These are phyloP conservation scores for Oryzias woworae DNA, from an alignment of 2,113 vertebrate species.

Conservation along the genomic window DNA sequence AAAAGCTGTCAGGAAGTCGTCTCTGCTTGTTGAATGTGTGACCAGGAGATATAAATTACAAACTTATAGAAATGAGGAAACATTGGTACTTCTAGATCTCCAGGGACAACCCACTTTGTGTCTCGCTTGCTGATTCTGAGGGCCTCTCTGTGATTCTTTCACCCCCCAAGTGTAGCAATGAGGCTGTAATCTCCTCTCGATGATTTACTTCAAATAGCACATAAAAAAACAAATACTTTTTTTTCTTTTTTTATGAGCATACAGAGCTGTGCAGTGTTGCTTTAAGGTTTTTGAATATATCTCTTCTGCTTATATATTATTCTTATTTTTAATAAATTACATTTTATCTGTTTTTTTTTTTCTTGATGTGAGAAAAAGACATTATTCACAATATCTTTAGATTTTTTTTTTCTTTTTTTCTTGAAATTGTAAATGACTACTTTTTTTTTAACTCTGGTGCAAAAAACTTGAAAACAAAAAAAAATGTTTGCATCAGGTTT, in stretches of 20 bases:
- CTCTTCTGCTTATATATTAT: constrained; percentile 1
- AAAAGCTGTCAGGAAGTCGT: constrained; percentile 72
- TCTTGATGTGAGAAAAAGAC: too few relatives aligned
- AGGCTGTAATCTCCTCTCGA: constrained; percentile 54
- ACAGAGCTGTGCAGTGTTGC: neutral
- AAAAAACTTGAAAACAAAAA: too few relatives aligned
- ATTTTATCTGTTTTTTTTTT: too few relatives aligned
- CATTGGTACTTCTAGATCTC: constrained; percentile 70
- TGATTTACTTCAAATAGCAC: constrained; percentile 59
- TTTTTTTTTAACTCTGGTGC: too few relatives aligned
- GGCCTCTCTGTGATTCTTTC: constrained; percentile 4
- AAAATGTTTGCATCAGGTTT: too few relatives aligned
- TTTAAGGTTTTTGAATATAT: constrained; percentile 26
- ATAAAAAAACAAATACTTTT: constrained; percentile 64
- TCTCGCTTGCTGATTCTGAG: constrained; percentile 27
- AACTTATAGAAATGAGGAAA: constrained; percentile 75
- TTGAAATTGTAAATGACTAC: too few relatives aligned
- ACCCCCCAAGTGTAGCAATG: constrained; percentile 29
- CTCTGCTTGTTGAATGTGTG: constrained; percentile 79
- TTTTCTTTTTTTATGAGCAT: constrained; percentile 47
- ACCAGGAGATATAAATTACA: constrained; percentile 79
- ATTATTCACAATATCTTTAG: too few relatives aligned
- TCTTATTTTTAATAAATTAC: too few relatives aligned
- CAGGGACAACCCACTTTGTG: constrained; percentile 50
- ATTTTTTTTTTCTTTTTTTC: too few relatives aligned